phyloP scores from a whole-genome alignment of 2,888 invertebrate species.

The Copidosoma aretas region DNA sequence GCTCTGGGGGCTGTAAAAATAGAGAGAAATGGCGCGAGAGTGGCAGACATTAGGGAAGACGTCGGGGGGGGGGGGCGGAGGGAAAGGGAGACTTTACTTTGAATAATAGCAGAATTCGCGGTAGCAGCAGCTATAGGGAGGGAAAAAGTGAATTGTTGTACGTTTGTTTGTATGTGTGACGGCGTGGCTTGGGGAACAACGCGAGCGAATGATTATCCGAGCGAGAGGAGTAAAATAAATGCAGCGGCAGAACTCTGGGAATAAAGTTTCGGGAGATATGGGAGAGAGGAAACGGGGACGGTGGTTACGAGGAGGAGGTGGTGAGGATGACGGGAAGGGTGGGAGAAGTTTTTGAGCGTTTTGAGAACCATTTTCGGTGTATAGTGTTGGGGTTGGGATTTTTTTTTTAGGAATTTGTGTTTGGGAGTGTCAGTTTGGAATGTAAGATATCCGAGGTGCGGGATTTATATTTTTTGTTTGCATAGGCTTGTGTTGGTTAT shows the following conservation, averaged over 20 bases:
- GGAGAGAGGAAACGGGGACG: neutral
- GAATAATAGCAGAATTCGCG: constrained; percentile 16
- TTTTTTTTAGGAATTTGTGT: too few species aligned
- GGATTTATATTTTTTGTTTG: too few species aligned
- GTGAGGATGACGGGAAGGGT: too few species aligned
- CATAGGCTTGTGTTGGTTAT: too few species aligned
- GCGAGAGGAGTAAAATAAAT: constrained; percentile 2
- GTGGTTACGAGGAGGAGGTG: too few species aligned
- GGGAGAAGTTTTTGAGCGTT: too few species aligned
- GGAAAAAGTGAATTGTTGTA: too few species aligned
- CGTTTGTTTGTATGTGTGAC: constrained; percentile 22
- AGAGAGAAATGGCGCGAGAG: constrained; percentile 43
- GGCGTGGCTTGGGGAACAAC: constrained; percentile 10
- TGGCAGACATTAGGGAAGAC: constrained; percentile 28
- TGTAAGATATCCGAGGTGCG: too few species aligned
- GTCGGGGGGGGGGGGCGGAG: neutral
- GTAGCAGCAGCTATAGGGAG: too few species aligned
- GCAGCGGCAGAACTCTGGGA: neutral
- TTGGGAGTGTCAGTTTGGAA: too few species aligned
- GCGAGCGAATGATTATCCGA: constrained; percentile 30
- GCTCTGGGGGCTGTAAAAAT: constrained; percentile 36
- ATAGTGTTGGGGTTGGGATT: too few species aligned
- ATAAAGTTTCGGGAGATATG: constrained; percentile 31
- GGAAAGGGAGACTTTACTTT: neutral
- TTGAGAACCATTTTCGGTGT: too few species aligned